Evolutionary conservation across 2,888 invertebrate species (phyloP).

Genomic region (Ctena decussata): DNA sequence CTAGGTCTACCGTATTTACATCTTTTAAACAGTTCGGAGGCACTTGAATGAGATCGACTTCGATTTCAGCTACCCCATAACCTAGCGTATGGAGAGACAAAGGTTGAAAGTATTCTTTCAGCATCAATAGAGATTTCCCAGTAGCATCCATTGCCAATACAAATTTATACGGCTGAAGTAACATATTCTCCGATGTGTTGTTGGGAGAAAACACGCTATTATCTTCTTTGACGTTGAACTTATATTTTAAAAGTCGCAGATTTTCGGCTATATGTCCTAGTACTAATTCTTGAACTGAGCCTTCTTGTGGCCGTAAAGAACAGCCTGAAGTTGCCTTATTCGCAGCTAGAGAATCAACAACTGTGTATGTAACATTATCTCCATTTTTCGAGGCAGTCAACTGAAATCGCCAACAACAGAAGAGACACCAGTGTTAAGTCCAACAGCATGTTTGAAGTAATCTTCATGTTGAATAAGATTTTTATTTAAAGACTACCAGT

Average conservation of each 20-base stretch:
- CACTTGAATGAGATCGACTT: neutral
- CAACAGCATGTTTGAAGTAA: no score
- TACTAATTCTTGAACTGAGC: neutral
- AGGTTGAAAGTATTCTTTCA: constrained; percentile 4
- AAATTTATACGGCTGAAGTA: neutral
- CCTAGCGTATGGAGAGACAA: constrained; percentile 8
- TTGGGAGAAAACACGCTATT: neutral
- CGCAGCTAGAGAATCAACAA: no score
- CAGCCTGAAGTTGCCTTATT: no score
- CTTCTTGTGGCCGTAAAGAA: no score
- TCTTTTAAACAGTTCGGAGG: neutral
- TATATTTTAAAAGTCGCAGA: neutral
- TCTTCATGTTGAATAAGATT: no score
- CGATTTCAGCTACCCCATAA: neutral
- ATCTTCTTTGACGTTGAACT: neutral
- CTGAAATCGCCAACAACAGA: no score
- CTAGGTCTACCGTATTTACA: neutral
- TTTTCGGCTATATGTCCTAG: neutral
- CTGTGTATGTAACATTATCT: no score
- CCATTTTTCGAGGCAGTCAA: no score
- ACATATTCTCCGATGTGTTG: neutral
- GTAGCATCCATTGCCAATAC: neutral
- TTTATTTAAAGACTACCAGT: no score
- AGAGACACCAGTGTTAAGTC: no score
- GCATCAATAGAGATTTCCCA: neutral